These are phyloP conservation scores for Smutsia gigantea DNA, from an alignment of 2,797 vertebrate genomes.

Conservation along the genomic window DNA sequence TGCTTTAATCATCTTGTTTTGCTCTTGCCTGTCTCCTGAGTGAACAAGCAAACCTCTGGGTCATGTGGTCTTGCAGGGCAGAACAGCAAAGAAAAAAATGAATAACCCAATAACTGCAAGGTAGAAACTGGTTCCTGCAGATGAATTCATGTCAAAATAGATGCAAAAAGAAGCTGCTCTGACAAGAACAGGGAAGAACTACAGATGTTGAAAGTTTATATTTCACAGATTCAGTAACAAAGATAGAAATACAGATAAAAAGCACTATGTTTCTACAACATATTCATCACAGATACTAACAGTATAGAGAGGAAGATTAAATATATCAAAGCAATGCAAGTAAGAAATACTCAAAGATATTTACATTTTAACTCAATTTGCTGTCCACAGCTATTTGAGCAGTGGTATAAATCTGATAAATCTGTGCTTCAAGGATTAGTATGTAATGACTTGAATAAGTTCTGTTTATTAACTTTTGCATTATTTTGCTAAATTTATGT, in stretches of 20 bases:
- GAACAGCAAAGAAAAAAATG: conserved; percentile 7
- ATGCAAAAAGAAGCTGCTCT: neutral
- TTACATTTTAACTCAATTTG: conserved; percentile 10
- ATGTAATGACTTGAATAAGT: neutral
- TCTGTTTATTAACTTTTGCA: neutral
- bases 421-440: neutral
- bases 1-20: neutral
- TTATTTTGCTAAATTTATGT: conserved; percentile 8
- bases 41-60: neutral
- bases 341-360: neutral
- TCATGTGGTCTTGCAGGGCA: neutral
- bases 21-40: neutral
- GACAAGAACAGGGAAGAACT: neutral
- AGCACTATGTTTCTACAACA: neutral
- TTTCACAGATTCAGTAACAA: neutral
- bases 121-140: neutral
- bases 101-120: neutral
- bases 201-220: neutral
- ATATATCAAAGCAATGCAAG: neutral
- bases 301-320: conserved; percentile 12
- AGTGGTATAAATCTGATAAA: neutral
- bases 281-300: neutral
- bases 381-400: neutral
- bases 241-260: neutral
- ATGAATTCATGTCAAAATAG: conserved; percentile 39